Conservation (phyloP, 2,797 vertebrate genomes). For the Malacoraja senta region DNA sequence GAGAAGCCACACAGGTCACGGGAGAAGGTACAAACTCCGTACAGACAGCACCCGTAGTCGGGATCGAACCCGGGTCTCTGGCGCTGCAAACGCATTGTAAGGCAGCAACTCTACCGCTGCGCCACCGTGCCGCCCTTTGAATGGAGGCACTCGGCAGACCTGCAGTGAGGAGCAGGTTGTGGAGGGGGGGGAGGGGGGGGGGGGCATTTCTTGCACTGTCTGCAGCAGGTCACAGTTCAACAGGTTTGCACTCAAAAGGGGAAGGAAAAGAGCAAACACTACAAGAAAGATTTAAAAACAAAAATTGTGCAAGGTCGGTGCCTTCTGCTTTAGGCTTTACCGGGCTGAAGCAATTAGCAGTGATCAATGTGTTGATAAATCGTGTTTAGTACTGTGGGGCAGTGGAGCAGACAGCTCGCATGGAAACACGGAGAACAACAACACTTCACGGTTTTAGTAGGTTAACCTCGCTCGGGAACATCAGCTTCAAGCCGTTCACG, state of each 20-base stretch:
- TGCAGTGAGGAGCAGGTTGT: background rate
- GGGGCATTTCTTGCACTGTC: background rate
- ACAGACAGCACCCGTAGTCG: no score
- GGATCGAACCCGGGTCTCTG: no score
- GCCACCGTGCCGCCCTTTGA: background rate
- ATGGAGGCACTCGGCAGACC: background rate
- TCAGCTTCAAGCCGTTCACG: no score
- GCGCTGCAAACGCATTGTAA: no score
- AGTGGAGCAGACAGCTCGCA: conserved; percentile 1
- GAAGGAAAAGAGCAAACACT: background rate
- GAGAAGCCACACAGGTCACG: no score
- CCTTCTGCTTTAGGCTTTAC: conserved; percentile 39
- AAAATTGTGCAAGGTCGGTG: conserved; percentile 41
- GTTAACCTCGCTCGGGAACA: background rate
- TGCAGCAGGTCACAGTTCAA: conserved; percentile 15
- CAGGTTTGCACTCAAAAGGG: conserved; percentile 27
- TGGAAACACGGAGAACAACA: conserved; percentile 30
- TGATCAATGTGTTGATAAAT: conserved; percentile 39
- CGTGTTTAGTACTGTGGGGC: background rate
- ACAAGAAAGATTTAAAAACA: background rate
- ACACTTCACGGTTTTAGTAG: background rate
- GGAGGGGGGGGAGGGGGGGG: background rate
- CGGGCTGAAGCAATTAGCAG: conserved; percentile 39
- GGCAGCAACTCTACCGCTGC: no score
- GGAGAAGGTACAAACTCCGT: no score